Evolutionary conservation across 2,113 vertebrate species (phyloP).

Genomic region (Nycticebus coucang): DNA sequence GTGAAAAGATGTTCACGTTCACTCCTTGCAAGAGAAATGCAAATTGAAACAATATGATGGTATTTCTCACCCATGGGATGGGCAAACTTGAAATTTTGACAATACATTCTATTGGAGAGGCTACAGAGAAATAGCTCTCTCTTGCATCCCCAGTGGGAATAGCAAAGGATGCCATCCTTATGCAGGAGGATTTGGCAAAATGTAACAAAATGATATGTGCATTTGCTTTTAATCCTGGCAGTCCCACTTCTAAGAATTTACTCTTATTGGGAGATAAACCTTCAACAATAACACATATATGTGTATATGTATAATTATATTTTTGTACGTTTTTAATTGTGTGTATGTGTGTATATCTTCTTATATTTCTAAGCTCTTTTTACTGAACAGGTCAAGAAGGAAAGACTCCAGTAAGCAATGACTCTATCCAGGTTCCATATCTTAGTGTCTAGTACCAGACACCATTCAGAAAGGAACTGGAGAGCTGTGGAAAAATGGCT

Average conservation of each 20-base stretch:
- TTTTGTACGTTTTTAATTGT: neutral
- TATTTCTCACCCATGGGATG: neutral
- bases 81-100: neutral
- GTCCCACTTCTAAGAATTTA: neutral
- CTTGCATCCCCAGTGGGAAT: neutral
- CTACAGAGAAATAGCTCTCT: neutral
- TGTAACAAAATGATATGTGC: neutral
- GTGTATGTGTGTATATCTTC: neutral
- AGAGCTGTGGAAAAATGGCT: neutral
- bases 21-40: neutral
- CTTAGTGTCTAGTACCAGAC: neutral
- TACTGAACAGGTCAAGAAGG: neutral
- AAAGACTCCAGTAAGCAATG: neutral
- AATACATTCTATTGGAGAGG: neutral
- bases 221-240: neutral
- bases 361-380: conserved; percentile 30
- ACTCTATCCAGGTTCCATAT: neutral
- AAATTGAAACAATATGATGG: neutral
- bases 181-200: neutral
- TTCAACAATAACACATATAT: neutral
- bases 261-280: neutral
- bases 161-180: neutral
- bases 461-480: neutral
- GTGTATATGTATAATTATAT: neutral
- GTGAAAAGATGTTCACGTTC: neutral